Percentiles rank a stretch among this genome's conserved stretches.
These are phyloP conservation scores for Charina bottae DNA, from an alignment of 2,113 vertebrate species.

Conservation along the genomic window DNA sequence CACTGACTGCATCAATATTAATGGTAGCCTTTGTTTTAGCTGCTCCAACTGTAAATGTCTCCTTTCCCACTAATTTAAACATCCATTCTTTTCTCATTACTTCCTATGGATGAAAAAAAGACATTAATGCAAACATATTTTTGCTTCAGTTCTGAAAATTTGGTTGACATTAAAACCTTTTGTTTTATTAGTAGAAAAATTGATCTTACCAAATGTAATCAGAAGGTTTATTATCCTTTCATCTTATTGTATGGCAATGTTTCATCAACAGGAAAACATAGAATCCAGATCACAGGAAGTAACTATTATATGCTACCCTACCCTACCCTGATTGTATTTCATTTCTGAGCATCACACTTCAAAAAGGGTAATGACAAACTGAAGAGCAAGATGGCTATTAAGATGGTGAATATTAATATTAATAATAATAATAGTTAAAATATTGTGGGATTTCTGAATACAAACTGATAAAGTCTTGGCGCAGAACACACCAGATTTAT, in stretches of 20 bases:
- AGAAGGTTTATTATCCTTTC: background rate
- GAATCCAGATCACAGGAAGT: background rate
- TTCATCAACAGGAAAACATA: background rate
- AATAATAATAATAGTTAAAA: too few species aligned
- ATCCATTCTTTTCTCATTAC: constrained; percentile 94
- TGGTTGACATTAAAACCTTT: background rate
- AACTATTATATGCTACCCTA: background rate
- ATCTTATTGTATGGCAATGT: background rate
- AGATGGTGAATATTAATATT: background rate
- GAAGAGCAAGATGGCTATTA: background rate
- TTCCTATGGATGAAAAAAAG: constrained; percentile 76
- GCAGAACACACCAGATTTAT: too few species aligned
- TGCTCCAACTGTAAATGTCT: constrained; percentile 89
- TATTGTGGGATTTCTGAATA: too few species aligned
- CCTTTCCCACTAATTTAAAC: constrained; percentile 98
- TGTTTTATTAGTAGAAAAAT: background rate
- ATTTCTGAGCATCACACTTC: background rate
- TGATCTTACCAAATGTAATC: background rate
- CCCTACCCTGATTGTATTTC: background rate
- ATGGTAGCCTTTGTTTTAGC: constrained; percentile 92
- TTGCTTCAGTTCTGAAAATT: constrained; percentile 2
- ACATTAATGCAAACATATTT: constrained; percentile 24
- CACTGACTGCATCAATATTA: constrained; percentile 93
- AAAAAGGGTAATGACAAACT: background rate
- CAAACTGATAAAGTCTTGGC: too few species aligned